Evolutionary conservation across 2,113 vertebrate species (phyloP).

Genomic region (Gavialis gangeticus): DNA sequence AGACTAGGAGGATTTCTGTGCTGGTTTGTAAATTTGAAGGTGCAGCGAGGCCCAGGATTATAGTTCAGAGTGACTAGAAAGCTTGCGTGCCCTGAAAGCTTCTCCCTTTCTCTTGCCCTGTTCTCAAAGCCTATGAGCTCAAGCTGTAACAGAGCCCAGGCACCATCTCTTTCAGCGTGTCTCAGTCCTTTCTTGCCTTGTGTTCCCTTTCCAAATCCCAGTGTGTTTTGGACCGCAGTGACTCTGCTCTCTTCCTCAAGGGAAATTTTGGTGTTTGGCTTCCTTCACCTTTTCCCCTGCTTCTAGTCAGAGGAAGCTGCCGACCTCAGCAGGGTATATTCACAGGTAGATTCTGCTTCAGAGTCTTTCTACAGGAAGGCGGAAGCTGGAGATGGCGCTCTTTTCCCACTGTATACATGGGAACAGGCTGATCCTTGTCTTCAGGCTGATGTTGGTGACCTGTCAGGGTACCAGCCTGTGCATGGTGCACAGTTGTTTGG

Average conservation of each 20-base stretch:
- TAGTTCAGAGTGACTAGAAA: rapidly evolving
- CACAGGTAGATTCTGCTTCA: background rate
- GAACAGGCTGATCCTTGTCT: background rate
- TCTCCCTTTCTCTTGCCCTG: background rate
- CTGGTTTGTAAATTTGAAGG: background rate
- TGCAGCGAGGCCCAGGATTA: background rate
- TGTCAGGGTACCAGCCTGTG: background rate
- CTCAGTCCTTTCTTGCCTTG: background rate
- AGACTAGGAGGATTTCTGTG: background rate
- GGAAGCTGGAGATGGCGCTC: background rate
- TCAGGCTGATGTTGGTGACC: background rate
- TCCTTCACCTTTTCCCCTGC: background rate
- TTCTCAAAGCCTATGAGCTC: background rate
- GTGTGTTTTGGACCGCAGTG: background rate
- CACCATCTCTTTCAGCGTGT: background rate
- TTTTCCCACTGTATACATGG: background rate
- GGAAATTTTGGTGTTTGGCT: background rate
- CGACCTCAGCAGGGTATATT: background rate
- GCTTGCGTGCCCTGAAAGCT: background rate
- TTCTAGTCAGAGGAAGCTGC: background rate
- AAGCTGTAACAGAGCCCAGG: background rate
- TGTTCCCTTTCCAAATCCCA: background rate
- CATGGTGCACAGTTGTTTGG: background rate
- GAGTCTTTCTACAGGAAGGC: background rate
- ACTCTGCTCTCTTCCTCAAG: background rate